A percentile compares a stretch with the other conserved stretches of the same genome.
Evolutionary conservation across 2,888 invertebrate species (phyloP).

Genomic region (Apoda limacodes): DNA sequence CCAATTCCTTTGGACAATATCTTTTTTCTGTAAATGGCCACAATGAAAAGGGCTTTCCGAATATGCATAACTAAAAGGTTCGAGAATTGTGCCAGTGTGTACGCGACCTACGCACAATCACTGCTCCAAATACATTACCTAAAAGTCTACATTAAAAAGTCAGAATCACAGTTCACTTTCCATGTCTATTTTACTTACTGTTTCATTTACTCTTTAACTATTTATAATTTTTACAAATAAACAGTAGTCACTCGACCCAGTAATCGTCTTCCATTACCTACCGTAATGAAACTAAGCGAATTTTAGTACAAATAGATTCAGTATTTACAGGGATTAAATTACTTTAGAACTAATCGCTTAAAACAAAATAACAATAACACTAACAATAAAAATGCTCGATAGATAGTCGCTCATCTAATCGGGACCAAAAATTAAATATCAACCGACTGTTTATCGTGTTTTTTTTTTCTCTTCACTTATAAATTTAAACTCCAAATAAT

Average conservation of each 20-base stretch:
- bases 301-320: conserved; percentile 55
- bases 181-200: conserved; percentile 56
- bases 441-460: too few relatives aligned
- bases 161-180: conserved; percentile 72
- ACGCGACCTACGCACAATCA: too few relatives aligned
- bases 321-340: conserved; percentile 66
- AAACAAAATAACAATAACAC: conserved; percentile 70
- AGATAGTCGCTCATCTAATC: conserved; percentile 60
- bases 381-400: conserved; percentile 68
- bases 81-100: too few relatives aligned
- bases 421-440: conserved; percentile 60
- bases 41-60: too few relatives aligned
- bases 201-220: conserved; percentile 43
- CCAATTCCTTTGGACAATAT: too few relatives aligned
- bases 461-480: conserved; percentile 47
- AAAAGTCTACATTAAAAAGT: conserved; percentile 61
- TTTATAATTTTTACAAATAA: conserved; percentile 44
- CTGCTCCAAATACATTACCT: conserved; percentile 53
- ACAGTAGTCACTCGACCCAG: conserved; percentile 56
- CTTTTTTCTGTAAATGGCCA: too few relatives aligned
- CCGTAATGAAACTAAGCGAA: conserved; percentile 54
- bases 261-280: conserved; percentile 57
- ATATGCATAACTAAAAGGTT: too few relatives aligned
- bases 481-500: conserved; percentile 66
- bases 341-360: conserved; percentile 63